Conservation (phyloP, 2,797 vertebrate genomes). For the Enteromius afrohamiltoni region DNA sequence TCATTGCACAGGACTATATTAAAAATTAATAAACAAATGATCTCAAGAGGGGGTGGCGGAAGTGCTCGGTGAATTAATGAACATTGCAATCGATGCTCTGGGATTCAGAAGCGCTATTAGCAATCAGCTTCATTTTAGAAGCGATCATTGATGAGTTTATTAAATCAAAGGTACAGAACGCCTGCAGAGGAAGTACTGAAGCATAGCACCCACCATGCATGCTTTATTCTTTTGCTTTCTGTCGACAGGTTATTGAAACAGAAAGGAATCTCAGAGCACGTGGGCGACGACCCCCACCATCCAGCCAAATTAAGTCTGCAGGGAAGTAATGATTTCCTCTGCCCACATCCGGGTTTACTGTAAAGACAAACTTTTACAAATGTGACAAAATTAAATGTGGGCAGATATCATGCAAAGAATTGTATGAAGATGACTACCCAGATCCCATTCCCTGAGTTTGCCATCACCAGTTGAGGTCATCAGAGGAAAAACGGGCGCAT, state of each 20-base stretch:
- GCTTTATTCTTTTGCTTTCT: constrained; percentile 31
- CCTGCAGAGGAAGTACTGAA: constrained; percentile 17
- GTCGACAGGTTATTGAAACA: constrained; percentile 52
- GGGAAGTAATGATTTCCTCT: constrained; percentile 49
- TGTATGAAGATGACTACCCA: constrained; percentile 19
- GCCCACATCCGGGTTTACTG: constrained; percentile 38
- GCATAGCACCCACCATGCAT: constrained; percentile 30
- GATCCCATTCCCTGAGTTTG: constrained; percentile 2
- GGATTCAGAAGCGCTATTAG: constrained; percentile 52
- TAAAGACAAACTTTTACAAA: constrained; percentile 28
- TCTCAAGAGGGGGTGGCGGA: constrained; percentile 35
- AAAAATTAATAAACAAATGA: constrained; percentile 57
- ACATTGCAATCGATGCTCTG: constrained; percentile 55
- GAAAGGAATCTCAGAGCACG: constrained; percentile 36
- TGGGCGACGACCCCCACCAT: constrained; percentile 39
- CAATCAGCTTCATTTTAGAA: constrained; percentile 55
- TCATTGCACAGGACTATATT: constrained; percentile 46
- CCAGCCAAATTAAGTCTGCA: constrained; percentile 49
- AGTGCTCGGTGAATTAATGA: constrained; percentile 59
- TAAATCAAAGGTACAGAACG: constrained; percentile 42
- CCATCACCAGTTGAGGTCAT: not conserved
- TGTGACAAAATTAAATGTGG: not conserved
- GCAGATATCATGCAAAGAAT: constrained; percentile 3
- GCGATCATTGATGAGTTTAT: constrained; percentile 55
- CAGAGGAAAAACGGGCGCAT: not conserved